Evolutionary conservation across 2,113 vertebrate species (phyloP).

Genomic region (Gobius niger): DNA sequence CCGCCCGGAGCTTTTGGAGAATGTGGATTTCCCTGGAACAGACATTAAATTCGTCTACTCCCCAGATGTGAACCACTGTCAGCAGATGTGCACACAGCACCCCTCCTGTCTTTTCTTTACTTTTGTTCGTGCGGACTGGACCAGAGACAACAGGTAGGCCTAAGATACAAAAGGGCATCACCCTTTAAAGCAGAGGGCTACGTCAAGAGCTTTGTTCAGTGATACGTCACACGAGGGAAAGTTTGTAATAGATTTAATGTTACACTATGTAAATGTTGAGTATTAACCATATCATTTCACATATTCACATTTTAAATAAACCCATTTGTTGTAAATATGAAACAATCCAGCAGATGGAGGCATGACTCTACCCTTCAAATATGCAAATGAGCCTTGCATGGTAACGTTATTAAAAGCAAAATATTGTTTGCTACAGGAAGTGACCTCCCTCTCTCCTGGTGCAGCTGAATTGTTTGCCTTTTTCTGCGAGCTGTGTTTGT

Average conservation of each 20-base stretch:
- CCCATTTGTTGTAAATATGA: neutral
- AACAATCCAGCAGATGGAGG: neutral
- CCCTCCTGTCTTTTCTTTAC: constrained; percentile 64
- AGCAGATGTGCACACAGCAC: constrained; percentile 64
- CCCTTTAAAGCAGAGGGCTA: no score
- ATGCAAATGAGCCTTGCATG: no score
- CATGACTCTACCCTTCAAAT: no score
- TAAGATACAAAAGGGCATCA: neutral
- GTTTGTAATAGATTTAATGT: neutral
- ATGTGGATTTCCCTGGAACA: constrained; percentile 59
- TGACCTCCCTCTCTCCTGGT: no score
- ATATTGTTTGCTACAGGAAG: no score
- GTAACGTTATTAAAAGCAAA: no score
- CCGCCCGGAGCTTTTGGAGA: neutral
- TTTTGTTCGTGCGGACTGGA: constrained; percentile 53
- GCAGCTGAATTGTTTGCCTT: no score
- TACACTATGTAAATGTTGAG: neutral
- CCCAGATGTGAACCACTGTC: constrained; percentile 61
- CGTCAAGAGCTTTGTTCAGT: no score
- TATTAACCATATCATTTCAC: no score
- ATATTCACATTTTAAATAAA: neutral
- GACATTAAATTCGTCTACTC: constrained; percentile 51
- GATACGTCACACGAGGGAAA: no score
- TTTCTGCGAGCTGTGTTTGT: no score
- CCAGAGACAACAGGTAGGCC: constrained; percentile 45